phyloP scores from a whole-genome alignment of 2,888 invertebrate species.

The Melikaiella ostensackeni region DNA sequence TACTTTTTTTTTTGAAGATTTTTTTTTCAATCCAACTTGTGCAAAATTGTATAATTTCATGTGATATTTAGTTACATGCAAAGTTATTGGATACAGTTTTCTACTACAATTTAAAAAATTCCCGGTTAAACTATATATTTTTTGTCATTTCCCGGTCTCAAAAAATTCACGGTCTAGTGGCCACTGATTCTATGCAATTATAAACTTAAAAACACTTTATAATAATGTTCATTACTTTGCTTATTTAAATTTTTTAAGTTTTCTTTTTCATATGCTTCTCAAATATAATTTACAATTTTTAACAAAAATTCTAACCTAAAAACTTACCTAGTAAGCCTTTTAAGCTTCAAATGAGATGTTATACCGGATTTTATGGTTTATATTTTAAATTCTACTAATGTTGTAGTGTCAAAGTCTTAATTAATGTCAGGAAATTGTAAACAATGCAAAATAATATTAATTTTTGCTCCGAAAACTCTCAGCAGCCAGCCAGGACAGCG shows the following conservation, averaged over 20 bases:
- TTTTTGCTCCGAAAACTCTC: too few species aligned
- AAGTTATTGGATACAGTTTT: neutral
- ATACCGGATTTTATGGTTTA: neutral
- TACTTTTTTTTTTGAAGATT: too few species aligned
- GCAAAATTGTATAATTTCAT: neutral
- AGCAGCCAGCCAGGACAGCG: too few species aligned
- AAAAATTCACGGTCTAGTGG: neutral
- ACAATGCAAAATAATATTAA: neutral
- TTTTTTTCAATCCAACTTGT: neutral
- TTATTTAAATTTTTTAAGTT: neutral
- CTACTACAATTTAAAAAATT: neutral
- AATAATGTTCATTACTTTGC: neutral
- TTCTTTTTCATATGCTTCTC: neutral
- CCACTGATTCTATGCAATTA: neutral
- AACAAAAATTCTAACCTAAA: neutral
- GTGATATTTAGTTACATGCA: neutral
- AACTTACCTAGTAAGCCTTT: neutral
- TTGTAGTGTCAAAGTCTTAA: neutral
- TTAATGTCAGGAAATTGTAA: neutral
- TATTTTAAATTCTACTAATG: neutral
- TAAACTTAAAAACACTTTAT: neutral
- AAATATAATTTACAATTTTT: neutral
- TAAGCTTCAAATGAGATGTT: neutral
- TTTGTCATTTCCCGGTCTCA: neutral
- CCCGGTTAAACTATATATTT: neutral